Evolutionary conservation across 2,113 vertebrate genomes (phyloP), one percentile per base, ranked within the genome.

Genomic region (Sander vitreus): DNA sequence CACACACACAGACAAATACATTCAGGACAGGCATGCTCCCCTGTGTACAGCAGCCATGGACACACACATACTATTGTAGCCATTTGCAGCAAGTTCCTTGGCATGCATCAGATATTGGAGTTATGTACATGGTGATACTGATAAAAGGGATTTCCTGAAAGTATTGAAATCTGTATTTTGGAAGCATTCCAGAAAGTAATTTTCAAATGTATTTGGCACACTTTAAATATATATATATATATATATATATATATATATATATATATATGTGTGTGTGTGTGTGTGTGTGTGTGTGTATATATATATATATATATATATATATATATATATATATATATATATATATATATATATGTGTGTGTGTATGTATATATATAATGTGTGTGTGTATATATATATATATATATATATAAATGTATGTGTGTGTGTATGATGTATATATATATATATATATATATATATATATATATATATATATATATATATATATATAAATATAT

Each of bases 1-100:
- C 23, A 70, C 65, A 54, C 25, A 63, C 63, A 65, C 47, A 62
- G 23, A 59, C 60, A 64, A 33, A 83, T 53, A 59, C 71, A 73
- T 68, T 70, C 60, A 50, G 5, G 16, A 15, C 45, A 27, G 57
- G 27, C 25, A 63, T 70, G 30, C 64, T 70, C 30, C 58, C 21
- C 7, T 5, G 63, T 57, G 57, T 55, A 19, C 62, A 51, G 69
- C 78, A 55, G 58, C 54, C 3, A 19, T 47, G 6, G 0, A 58
- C 54, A 53, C 54, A 66, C 72, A 57, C 68, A 64, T 10, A 25
- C 50, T n/a, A 9, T 8, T n/a, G 21, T 7, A 11, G 39, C 21
- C 27, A 9, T 39, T 4, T 57, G 27, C 64, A 58, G 69, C 19
- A 21, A 30, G n/a, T 55, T 69, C 27, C 15, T 19, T 5, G 16